phyloP scores from a whole-genome alignment of 1,140 invertebrate species.

The Magallana gigas region DNA sequence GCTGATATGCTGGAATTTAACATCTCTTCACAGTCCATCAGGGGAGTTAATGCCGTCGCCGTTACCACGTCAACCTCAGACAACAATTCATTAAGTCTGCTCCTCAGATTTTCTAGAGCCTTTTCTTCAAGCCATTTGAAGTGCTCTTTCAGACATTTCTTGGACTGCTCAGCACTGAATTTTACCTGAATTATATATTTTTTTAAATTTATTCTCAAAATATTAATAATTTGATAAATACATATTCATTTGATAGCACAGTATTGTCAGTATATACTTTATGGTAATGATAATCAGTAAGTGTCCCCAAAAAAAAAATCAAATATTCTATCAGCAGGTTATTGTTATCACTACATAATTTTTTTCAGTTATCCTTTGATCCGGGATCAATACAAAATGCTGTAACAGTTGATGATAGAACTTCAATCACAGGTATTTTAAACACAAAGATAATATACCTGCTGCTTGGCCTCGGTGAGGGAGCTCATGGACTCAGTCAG shows the following conservation, averaged over 20 bases:
- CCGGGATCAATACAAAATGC: no score
- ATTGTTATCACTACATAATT: no score
- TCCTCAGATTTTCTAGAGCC: constrained; percentile 63
- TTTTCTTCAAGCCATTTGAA: constrained; percentile 65
- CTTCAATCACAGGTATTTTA: no score
- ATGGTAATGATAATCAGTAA: no score
- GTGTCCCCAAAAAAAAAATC: no score
- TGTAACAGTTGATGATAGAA: no score
- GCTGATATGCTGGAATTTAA: constrained; percentile 65
- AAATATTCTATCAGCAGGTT: no score
- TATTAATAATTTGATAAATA: no score
- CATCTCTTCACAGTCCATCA: constrained; percentile 67
- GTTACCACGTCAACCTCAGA: constrained; percentile 66
- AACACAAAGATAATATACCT: constrained; percentile 53
- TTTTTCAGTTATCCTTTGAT: no score
- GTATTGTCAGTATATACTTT: no score
- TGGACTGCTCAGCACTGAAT: constrained; percentile 62
- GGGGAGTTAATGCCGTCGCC: constrained; percentile 60
- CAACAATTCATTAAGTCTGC: constrained; percentile 56
- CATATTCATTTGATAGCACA: no score
- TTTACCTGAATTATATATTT: constrained; percentile 59
- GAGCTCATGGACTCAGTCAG: constrained; percentile 65
- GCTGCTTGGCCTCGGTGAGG: constrained; percentile 64
- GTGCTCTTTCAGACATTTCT: constrained; percentile 60
- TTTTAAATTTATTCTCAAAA: no score